A percentile compares a stretch with the other conserved stretches of the same genome.
Evolutionary conservation across 2,888 invertebrate genomes (phyloP).

Genomic region (Paralinhomoeus sp.): DNA sequence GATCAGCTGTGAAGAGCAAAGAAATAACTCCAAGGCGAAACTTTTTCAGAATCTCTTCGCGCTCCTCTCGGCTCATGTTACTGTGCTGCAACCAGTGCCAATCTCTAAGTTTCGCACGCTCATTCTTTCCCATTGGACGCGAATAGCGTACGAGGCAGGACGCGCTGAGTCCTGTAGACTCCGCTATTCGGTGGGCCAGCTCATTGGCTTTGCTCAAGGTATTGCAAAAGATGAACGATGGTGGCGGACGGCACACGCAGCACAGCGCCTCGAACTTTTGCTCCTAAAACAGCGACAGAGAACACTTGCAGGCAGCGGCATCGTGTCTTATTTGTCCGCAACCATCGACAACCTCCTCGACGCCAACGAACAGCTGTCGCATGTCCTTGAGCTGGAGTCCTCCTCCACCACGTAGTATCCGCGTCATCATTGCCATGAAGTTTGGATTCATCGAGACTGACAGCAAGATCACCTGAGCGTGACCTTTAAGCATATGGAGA

Average conservation of each 20-base stretch:
- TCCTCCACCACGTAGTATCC: constrained; percentile 92
- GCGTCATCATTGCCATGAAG: constrained; percentile 85
- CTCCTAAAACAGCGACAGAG: too few species aligned
- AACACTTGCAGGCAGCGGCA: too few species aligned
- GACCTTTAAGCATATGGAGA: not conserved
- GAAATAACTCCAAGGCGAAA: constrained; percentile 96
- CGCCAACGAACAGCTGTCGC: constrained; percentile 80
- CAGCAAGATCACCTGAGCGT: constrained; percentile 51
- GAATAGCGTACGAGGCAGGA: constrained; percentile 65
- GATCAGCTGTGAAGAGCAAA: constrained; percentile 92
- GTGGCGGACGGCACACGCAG: constrained; percentile 92
- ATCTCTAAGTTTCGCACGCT: too few species aligned
- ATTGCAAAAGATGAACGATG: constrained; percentile 98
- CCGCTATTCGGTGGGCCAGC: constrained; percentile 85
- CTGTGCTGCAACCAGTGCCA: constrained; percentile 72
- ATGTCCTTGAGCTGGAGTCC: constrained; percentile 78
- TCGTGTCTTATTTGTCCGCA: too few species aligned
- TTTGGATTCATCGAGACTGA: constrained; percentile 97
- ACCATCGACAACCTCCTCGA: constrained; percentile 67
- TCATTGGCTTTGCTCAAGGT: constrained; percentile 87
- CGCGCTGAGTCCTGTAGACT: constrained; percentile 81
- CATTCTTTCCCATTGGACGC: too few species aligned
- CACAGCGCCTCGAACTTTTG: constrained; percentile 53
- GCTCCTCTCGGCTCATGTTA: constrained; percentile 95
- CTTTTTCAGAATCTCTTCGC: constrained; percentile 83